Percentiles rank a stretch among this genome's conserved stretches.
These are phyloP conservation scores for Stictonetta naevosa DNA, from an alignment of 2,113 vertebrate species.

Conservation along the genomic window DNA sequence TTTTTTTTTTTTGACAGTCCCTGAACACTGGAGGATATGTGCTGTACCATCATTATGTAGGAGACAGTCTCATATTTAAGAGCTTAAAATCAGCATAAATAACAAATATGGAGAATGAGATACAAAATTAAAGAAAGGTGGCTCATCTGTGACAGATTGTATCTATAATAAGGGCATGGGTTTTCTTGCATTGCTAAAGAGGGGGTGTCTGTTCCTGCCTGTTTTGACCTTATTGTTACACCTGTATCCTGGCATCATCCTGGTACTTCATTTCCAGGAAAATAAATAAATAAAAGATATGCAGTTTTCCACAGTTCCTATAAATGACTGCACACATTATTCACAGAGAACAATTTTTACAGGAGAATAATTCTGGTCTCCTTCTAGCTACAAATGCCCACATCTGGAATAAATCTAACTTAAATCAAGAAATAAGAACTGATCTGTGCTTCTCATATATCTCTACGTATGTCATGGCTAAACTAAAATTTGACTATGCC, in stretches of 20 bases:
- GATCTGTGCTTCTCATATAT: neutral
- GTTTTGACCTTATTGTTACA: neutral
- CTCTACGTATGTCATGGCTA: neutral
- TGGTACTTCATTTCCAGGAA: neutral
- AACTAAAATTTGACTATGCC: neutral
- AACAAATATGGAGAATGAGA: neutral
- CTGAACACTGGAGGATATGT: neutral
- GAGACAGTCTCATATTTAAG: neutral
- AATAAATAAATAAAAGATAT: neutral
- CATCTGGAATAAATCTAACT: conserved; percentile 43
- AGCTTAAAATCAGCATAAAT: neutral
- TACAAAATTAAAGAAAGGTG: neutral
- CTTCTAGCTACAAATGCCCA: neutral
- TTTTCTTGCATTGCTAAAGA: neutral
- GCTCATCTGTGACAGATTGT: neutral
- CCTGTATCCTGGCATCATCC: neutral
- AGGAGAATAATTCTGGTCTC: neutral
- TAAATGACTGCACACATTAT: neutral
- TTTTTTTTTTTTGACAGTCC: neutral
- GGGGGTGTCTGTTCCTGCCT: neutral
- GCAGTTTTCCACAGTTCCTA: neutral
- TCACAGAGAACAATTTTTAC: neutral
- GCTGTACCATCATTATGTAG: neutral
- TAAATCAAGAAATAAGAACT: neutral
- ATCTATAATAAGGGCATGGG: neutral